phyloP scores from a whole-genome alignment of 2,888 invertebrate genomes.

The Blomia tropicalis region DNA sequence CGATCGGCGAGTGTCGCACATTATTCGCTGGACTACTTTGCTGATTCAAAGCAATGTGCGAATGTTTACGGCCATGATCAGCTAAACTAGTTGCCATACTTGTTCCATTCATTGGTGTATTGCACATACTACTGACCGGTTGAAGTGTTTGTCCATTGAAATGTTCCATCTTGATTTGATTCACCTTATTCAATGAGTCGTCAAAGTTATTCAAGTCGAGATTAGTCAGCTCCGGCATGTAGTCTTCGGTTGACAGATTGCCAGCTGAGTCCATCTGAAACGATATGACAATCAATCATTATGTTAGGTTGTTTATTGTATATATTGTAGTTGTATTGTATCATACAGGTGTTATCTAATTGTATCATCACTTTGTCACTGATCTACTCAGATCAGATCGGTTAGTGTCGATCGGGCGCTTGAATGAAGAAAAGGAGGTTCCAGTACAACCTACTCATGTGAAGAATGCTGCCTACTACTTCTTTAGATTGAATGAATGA shows the following conservation, averaged over 20 bases:
- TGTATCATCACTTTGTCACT: too few species aligned
- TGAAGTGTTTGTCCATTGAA: background rate
- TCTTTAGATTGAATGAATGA: too few species aligned
- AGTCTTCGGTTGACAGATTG: conserved; percentile 25
- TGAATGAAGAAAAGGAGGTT: background rate
- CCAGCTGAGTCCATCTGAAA: conserved; percentile 24
- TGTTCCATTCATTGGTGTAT: background rate
- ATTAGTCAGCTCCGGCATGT: conserved; percentile 22
- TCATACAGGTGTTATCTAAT: too few species aligned
- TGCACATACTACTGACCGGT: background rate
- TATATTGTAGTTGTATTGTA: background rate
- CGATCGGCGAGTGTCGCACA: background rate
- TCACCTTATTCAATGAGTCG: background rate
- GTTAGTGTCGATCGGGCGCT: too few species aligned
- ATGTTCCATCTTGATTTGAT: background rate
- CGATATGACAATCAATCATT: conserved; percentile 1
- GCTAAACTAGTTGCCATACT: background rate
- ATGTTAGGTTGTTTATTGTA: background rate
- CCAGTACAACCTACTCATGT: background rate
- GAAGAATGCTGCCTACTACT: background rate
- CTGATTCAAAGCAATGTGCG: background rate
- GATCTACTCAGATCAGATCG: too few species aligned
- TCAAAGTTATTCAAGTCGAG: conserved; percentile 18
- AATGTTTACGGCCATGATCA: background rate
- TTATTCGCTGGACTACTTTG: background rate